These are phyloP conservation scores for Mamestra brassicae DNA, from an alignment of 2,888 invertebrate species.

Conservation along the genomic window DNA sequence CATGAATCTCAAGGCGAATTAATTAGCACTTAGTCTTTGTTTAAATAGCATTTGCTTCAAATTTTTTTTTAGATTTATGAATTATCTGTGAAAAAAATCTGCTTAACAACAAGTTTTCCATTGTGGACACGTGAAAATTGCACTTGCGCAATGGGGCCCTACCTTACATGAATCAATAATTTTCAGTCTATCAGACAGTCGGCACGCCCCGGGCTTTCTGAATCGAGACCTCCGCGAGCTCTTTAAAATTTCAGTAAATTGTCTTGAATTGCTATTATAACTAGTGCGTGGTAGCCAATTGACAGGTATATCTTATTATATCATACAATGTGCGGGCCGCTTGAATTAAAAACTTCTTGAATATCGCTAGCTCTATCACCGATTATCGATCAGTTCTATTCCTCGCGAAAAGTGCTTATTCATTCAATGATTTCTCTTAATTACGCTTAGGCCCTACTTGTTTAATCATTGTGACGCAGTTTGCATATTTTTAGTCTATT, in stretches of 20 bases:
- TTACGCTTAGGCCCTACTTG: not conserved
- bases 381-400: not conserved
- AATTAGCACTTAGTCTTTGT: not conserved
- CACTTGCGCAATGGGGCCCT: constrained; percentile 51
- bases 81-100: not conserved
- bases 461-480: not conserved
- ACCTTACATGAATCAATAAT: constrained; percentile 46
- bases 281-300: not conserved
- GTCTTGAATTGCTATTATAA: not conserved
- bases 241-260: not conserved
- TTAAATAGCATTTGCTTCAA: not conserved
- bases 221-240: not conserved
- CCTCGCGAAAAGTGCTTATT: not conserved
- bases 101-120: constrained; percentile 6
- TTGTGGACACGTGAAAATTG: constrained; percentile 27
- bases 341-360: not conserved
- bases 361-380: not conserved
- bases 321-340: too few relatives aligned
- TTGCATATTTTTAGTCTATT: constrained; percentile 13
- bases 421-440: not conserved
- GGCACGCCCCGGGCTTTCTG: constrained; percentile 5
- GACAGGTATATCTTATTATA: constrained; percentile 6
- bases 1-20: not conserved
- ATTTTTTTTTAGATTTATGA: not conserved
- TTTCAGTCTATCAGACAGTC: constrained; percentile 4